These are phyloP conservation scores for Crypturellus undulatus DNA, from an alignment of 2,113 vertebrate genomes.

Conservation along the genomic window DNA sequence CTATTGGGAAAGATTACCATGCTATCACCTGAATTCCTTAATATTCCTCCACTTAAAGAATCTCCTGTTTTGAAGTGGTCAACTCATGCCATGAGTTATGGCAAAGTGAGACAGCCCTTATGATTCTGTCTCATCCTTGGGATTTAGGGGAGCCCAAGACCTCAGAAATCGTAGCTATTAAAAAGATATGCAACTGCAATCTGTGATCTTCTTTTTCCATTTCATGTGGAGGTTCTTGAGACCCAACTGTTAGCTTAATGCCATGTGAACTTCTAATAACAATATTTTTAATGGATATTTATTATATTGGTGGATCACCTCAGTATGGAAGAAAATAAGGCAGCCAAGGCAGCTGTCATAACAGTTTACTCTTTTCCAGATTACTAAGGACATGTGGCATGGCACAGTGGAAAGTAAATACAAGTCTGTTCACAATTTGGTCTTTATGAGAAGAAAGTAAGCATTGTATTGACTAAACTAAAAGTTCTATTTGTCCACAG, in stretches of 20 bases:
- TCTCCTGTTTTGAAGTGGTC: neutral
- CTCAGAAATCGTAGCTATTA: neutral
- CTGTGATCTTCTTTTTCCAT: neutral
- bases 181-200: neutral
- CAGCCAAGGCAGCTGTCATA: neutral
- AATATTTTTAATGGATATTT: neutral
- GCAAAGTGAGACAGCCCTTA: neutral
- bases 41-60: neutral
- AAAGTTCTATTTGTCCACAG: neutral
- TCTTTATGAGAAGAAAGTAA: neutral
- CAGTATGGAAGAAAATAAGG: neutral
- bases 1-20: neutral
- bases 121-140: neutral
- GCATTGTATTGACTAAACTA: neutral
- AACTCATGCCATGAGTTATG: neutral
- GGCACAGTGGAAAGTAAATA: neutral
- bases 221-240: neutral
- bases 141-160: slow-evolving; percentile 1
- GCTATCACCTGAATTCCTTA: slow-evolving; percentile 1
- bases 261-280: neutral
- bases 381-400: neutral
- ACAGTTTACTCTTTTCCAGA: neutral
- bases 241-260: neutral
- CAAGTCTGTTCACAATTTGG: neutral
- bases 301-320: neutral